Percentiles rank a stretch among this genome's conserved stretches.
These are phyloP conservation scores for Stenoptilia bipunctidactyla DNA, from an alignment of 2,888 invertebrate species.

Conservation along the genomic window DNA sequence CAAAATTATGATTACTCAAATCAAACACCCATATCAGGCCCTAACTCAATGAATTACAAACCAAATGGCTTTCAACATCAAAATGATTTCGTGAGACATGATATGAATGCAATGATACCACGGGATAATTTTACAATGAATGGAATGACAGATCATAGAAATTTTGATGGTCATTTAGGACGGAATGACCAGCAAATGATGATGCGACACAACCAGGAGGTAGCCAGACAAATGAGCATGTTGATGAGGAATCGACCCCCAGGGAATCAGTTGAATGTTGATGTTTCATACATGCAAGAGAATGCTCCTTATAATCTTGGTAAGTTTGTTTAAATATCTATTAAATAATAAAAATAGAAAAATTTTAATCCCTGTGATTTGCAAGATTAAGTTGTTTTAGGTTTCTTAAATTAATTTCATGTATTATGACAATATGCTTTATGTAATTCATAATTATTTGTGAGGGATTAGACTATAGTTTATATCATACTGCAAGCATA, in stretches of 20 bases:
- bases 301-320: conserved; percentile 54
- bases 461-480: no score
- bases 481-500: no score
- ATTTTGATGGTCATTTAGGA: conserved; percentile 33
- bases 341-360: no score
- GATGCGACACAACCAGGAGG: conserved; percentile 51
- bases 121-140: conserved; percentile 38
- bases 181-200: conserved; percentile 41
- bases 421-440: no score
- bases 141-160: conserved; percentile 32
- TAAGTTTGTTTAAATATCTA: no score
- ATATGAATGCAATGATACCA: conserved; percentile 37
- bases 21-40: conserved; percentile 30
- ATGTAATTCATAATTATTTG: no score
- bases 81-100: conserved; percentile 37
- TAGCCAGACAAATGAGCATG: conserved; percentile 54
- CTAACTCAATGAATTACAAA: conserved; percentile 35
- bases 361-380: no score
- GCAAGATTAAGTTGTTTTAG: no score
- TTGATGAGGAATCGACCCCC: conserved; percentile 54
- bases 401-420: no score
- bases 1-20: conserved; percentile 47
- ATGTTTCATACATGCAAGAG: conserved; percentile 57
- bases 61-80: conserved; percentile 46
- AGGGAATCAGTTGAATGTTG: conserved; percentile 53